These are phyloP conservation scores for Pristionchus exspectatus DNA, from an alignment of 2,888 invertebrate genomes.

Conservation along the genomic window DNA sequence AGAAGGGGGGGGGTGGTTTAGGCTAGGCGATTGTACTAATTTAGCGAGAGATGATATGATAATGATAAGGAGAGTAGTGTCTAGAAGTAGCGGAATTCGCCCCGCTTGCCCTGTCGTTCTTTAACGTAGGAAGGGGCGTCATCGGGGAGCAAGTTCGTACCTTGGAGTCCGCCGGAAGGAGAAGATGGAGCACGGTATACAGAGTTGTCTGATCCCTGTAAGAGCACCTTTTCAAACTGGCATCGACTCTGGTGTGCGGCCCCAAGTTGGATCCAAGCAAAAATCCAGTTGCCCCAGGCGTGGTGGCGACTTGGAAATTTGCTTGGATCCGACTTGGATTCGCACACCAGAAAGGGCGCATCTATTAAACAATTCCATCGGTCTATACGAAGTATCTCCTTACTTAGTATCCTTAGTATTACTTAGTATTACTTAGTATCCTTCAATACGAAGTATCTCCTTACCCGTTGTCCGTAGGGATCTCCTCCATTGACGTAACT, in stretches of 20 bases:
- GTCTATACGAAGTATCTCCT: no score
- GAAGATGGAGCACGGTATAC: constrained; percentile 42
- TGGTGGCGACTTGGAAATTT: no score
- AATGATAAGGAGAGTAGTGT: background rate
- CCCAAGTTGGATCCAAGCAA: no score
- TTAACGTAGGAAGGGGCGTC: constrained; percentile 78
- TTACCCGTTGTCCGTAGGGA: constrained; percentile 43
- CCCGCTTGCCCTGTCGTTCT: constrained; percentile 77
- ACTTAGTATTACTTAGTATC: no score
- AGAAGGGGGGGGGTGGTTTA: background rate
- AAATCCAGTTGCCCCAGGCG: no score
- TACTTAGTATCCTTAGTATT: no score
- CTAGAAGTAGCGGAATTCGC: constrained; percentile 79
- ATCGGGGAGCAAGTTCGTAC: constrained; percentile 74
- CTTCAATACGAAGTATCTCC: no score
- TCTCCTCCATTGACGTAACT: constrained; percentile 36
- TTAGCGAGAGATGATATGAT: background rate
- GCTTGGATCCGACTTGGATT: no score
- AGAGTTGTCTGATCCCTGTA: constrained; percentile 41
- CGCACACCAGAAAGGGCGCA: no score
- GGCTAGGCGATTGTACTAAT: constrained; percentile 14
- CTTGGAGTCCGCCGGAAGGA: constrained; percentile 53
- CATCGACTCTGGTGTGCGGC: no score
- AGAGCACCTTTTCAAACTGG: no score
- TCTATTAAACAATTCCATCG: no score